phyloP scores from a whole-genome alignment of 2,113 vertebrate species.

The Nansenia antarctica region DNA sequence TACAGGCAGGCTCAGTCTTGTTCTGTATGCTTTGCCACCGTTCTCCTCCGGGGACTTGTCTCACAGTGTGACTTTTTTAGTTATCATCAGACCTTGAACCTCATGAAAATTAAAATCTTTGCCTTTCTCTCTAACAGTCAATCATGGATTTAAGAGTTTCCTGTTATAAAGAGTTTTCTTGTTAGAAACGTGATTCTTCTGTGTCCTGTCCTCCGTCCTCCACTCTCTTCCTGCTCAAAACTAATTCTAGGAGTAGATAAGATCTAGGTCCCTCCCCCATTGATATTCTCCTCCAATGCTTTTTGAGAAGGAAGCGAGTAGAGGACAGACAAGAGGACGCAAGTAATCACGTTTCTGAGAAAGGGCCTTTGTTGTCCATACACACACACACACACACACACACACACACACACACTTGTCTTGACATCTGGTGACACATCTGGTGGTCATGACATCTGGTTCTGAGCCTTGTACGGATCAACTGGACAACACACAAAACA shows the following conservation, averaged over 20 bases:
- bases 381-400: not conserved
- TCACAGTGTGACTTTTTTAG: not conserved
- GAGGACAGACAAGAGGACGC: too few relatives aligned
- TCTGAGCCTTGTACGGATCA: slow-evolving; percentile 29
- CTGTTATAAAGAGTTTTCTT: too few relatives aligned
- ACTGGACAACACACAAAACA: slow-evolving; percentile 27
- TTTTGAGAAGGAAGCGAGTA: too few relatives aligned
- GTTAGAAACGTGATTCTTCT: too few relatives aligned
- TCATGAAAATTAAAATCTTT: slow-evolving; percentile 10
- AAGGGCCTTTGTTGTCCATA: not conserved
- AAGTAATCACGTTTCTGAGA: not conserved
- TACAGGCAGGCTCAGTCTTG: slow-evolving; percentile 20
- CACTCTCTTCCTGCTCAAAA: too few relatives aligned
- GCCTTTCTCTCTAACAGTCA: slow-evolving; percentile 1
- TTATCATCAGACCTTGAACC: slow-evolving; percentile 16
- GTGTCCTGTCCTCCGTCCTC: too few relatives aligned
- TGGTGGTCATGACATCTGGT: slow-evolving; percentile 18
- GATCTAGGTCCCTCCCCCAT: not conserved
- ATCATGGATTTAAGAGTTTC: too few relatives aligned
- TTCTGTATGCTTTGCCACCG: slow-evolving; percentile 15
- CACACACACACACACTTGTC: slow-evolving; percentile 19
- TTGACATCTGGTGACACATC: slow-evolving; percentile 50
- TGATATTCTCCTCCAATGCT: too few relatives aligned
- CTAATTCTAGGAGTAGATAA: not conserved
- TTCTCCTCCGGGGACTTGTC: slow-evolving; percentile 12